phyloP scores from a whole-genome alignment of 2,888 invertebrate species.

The Blastobasis lacticolella region DNA sequence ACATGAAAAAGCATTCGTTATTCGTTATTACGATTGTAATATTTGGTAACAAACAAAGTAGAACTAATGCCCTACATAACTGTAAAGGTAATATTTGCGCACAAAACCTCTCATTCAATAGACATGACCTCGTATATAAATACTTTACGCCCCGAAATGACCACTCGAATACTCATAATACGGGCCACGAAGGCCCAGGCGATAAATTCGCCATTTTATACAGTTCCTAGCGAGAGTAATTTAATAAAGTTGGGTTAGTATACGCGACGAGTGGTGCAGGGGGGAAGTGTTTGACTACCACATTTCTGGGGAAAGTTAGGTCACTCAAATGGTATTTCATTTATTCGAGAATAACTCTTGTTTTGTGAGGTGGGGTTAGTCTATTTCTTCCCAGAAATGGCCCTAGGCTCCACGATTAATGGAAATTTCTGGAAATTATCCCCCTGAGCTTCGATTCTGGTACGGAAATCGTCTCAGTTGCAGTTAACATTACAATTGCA shows the following conservation, averaged over 20 bases:
- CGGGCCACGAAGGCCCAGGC: constrained; percentile 21
- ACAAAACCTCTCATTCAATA: no score
- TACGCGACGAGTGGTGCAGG: constrained; percentile 17
- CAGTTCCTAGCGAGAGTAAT: constrained; percentile 41
- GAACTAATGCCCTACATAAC: no score
- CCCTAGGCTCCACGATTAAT: neutral
- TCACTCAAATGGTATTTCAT: neutral
- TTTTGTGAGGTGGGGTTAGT: neutral
- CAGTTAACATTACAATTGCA: no score
- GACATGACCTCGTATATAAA: no score
- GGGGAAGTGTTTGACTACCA: constrained; percentile 3
- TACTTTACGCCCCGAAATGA: constrained; percentile 16
- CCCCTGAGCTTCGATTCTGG: no score
- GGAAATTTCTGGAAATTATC: neutral
- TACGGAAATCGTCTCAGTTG: no score
- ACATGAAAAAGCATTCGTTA: no score
- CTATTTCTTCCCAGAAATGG: neutral
- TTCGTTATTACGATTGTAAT: no score
- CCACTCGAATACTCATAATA: constrained; percentile 19
- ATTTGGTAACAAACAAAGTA: constrained; percentile 6
- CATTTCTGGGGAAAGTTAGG: neutral
- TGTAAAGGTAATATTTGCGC: no score
- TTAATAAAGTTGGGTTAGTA: constrained; percentile 41
- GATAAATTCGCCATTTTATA: constrained; percentile 52
- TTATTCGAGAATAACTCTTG: neutral